Evolutionary conservation across 2,888 invertebrate genomes (phyloP).

Genomic region (Ypsolopha sequella): DNA sequence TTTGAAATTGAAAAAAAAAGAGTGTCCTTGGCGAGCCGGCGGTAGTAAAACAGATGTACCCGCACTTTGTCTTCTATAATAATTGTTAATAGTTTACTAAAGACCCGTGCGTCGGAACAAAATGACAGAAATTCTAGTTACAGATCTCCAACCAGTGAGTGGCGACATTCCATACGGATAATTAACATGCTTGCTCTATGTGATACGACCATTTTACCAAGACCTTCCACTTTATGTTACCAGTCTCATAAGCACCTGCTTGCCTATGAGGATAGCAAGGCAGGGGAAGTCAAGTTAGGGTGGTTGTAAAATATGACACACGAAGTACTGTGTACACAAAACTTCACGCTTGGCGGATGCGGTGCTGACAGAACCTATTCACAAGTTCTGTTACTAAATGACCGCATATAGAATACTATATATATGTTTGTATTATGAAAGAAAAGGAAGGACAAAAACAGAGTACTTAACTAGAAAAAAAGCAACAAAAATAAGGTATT

Average conservation of each 20-base stretch:
- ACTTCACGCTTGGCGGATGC: slow-evolving; percentile 4
- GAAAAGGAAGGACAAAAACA: neutral
- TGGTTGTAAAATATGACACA: neutral
- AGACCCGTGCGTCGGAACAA: too few relatives aligned
- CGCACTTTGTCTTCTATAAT: too few relatives aligned
- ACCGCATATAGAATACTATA: neutral
- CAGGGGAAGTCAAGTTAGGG: neutral
- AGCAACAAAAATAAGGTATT: too few relatives aligned
- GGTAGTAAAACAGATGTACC: too few relatives aligned
- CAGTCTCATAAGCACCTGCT: neutral
- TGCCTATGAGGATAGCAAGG: neutral
- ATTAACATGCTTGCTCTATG: neutral
- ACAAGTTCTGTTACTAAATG: slow-evolving; percentile 11
- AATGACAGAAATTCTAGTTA: too few relatives aligned
- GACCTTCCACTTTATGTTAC: neutral
- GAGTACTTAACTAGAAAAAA: too few relatives aligned
- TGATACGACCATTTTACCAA: neutral
- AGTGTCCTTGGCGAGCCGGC: too few relatives aligned
- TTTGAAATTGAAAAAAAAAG: too few relatives aligned
- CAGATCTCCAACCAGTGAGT: neutral
- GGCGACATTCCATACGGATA: slow-evolving; percentile 1
- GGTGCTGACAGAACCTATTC: slow-evolving; percentile 23
- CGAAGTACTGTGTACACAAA: slow-evolving; percentile 5
- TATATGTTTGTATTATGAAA: neutral
- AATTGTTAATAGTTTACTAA: too few relatives aligned